Base-by-base conservation (phyloP, 2,113 vertebrate species). In the Pelobates fuscus region DNA sequence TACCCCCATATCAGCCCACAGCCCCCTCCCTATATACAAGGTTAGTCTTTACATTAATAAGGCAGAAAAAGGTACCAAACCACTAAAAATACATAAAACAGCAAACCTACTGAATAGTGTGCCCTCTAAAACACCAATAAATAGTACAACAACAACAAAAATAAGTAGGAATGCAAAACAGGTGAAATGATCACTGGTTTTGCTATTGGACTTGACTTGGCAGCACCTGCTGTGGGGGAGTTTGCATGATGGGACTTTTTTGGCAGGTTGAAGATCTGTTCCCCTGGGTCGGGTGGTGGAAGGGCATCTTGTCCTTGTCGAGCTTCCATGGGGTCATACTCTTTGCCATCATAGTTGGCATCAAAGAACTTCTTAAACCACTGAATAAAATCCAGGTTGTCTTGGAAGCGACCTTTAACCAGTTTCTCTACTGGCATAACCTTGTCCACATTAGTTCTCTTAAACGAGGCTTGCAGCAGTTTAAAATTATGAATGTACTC, bases 311-410 rank as follows among this genome's bases (percentile, higher is more conserved):
- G 97, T 74, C 97, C 97, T 92, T 99, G 97, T 79, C 97, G 92
- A 44, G 97, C 95, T 84, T 94, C 92, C 26, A 98, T 88, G 0
- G 97, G 96, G 79, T 99, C 95, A 21, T 99, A 99, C 8, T 98
- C 97, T 84, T 99, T 99, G 23, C 97, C 97, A 5, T 99, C 97
- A 1, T 99, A 99, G 86, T 99, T 99, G 37, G 97, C 97, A 44
- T 99, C 97, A 67, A 97, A 99, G 86, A 99, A 99, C 82, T 98
- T 99, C 87, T 99, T 99, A 88, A 99, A 99, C 97, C 97, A 99
- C 41, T 99, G 97, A 85, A 99, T 98, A 87, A 99, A 99, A 86
- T 99, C 97, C 76, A 99, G 90, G 91, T 99, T 99, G 89, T 99
- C 97, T 78, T 99, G 97, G 91, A 99, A 99, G 78, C 97, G 93